Evolutionary conservation across 2,113 vertebrate species (phyloP).

Genomic region (Rhinolophus sinicus): DNA sequence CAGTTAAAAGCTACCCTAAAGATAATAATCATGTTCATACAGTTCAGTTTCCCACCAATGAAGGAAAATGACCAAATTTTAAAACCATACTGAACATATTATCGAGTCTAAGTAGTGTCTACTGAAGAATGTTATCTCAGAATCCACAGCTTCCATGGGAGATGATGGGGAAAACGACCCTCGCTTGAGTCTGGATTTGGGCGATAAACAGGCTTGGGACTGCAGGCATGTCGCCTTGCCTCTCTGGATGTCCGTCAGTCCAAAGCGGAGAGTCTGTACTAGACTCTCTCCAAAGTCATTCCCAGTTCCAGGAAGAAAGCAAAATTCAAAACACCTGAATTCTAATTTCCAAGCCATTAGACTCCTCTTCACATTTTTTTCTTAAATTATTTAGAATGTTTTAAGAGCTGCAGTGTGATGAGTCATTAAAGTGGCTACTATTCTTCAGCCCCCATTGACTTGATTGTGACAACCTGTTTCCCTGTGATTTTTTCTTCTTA

Average conservation of each 20-base stretch:
- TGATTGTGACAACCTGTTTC: neutral
- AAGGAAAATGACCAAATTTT: neutral
- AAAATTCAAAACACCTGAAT: neutral
- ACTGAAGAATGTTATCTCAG: neutral
- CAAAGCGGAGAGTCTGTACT: neutral
- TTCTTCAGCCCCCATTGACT: neutral
- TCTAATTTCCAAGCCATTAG: neutral
- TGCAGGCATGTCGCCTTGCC: rapidly evolving
- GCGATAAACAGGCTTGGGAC: neutral
- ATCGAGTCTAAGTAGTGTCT: neutral
- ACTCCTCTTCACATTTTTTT: neutral
- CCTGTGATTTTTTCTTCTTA: neutral
- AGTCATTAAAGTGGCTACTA: neutral
- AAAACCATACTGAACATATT: neutral
- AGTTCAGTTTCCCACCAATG: neutral
- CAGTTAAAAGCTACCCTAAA: slow-evolving; percentile 6
- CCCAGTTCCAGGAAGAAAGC: neutral
- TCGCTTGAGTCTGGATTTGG: neutral
- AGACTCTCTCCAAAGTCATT: neutral
- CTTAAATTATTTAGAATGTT: neutral
- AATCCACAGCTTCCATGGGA: neutral
- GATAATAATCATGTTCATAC: neutral
- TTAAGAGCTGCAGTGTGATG: neutral
- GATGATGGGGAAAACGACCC: neutral
- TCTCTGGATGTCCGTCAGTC: neutral